A percentile compares a stretch with the other conserved stretches of the same genome.
phyloP scores from a whole-genome alignment of 1,140 invertebrate genomes.

The Planococcus citri region DNA sequence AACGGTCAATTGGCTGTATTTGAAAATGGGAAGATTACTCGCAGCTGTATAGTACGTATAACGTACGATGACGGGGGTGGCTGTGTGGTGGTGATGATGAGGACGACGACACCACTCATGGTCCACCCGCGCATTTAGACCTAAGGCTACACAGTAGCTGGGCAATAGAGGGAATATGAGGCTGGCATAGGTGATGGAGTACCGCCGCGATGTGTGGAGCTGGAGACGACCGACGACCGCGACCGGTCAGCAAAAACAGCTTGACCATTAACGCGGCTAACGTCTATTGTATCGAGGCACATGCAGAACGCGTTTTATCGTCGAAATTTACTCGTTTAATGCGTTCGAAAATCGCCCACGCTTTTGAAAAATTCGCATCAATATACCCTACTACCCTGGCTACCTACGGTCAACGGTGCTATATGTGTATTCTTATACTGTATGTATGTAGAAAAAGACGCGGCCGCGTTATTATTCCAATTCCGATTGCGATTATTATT shows the following conservation, averaged over 20 bases:
- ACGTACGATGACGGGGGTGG: too few relatives aligned
- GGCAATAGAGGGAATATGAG: background rate
- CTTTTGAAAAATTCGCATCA: background rate
- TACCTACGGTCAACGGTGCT: too few relatives aligned
- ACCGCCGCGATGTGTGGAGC: background rate
- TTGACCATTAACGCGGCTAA: background rate
- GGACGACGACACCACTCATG: background rate
- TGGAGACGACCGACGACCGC: too few relatives aligned
- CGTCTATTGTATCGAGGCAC: background rate
- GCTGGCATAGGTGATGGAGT: background rate
- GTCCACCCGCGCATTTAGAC: background rate
- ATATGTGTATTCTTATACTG: too few relatives aligned
- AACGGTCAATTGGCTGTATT: background rate
- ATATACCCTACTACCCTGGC: too few relatives aligned
- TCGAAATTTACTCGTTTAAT: background rate
- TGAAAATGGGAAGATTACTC: background rate
- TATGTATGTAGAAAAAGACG: too few relatives aligned
- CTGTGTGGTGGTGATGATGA: too few relatives aligned
- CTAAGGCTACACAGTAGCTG: background rate
- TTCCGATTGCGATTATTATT: too few relatives aligned
- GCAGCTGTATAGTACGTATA: background rate
- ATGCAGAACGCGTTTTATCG: background rate
- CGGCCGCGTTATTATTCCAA: too few relatives aligned
- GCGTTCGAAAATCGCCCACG: conserved; percentile 1
- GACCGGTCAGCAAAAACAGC: background rate